These are phyloP conservation scores for Neoscelio sp. DNA, from an alignment of 2,888 invertebrate species.

Conservation along the genomic window DNA sequence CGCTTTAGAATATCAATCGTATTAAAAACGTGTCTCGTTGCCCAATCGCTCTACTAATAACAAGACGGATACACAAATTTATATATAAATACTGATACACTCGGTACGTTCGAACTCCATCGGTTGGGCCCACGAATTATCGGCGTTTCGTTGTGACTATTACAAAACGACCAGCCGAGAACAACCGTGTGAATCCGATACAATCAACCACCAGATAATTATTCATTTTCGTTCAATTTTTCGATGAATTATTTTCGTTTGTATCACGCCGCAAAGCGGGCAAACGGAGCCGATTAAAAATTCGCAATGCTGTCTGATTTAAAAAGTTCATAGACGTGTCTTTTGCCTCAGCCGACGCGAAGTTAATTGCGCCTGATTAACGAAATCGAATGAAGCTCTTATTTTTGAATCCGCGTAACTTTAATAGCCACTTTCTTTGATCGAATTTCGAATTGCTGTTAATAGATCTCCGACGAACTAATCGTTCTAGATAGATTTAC, in stretches of 20 bases:
- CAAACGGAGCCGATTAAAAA: conserved; percentile 31
- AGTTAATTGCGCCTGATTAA: conserved; percentile 42
- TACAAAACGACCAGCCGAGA: not conserved
- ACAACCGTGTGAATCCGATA: conserved; percentile 4
- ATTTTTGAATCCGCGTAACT: conserved; percentile 38
- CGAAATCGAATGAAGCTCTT: conserved; percentile 38
- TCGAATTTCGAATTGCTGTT: conserved; percentile 33
- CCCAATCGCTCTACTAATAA: conserved; percentile 27
- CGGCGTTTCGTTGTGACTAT: too few species aligned
- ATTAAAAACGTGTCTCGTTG: conserved; percentile 67
- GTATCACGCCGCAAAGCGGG: not conserved
- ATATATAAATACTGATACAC: too few species aligned
- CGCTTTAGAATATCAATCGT: conserved; percentile 61
- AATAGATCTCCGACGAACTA: conserved; percentile 11
- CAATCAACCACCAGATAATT: conserved; percentile 20
- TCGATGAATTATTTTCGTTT: conserved; percentile 34
- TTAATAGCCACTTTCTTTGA: conserved; percentile 50
- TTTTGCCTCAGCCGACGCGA: conserved; percentile 44
- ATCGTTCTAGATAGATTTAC: conserved; percentile 21
- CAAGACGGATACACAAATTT: conserved; percentile 12
- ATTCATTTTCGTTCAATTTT: conserved; percentile 20
- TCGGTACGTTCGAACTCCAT: too few species aligned
- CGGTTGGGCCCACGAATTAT: too few species aligned
- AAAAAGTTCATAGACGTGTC: conserved; percentile 52
- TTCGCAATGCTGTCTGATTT: conserved; percentile 33